Percentiles rank a stretch among this genome's conserved stretches.
Conservation (phyloP, 2,797 vertebrate genomes). For the Pseudotriccus pelzelni region DNA sequence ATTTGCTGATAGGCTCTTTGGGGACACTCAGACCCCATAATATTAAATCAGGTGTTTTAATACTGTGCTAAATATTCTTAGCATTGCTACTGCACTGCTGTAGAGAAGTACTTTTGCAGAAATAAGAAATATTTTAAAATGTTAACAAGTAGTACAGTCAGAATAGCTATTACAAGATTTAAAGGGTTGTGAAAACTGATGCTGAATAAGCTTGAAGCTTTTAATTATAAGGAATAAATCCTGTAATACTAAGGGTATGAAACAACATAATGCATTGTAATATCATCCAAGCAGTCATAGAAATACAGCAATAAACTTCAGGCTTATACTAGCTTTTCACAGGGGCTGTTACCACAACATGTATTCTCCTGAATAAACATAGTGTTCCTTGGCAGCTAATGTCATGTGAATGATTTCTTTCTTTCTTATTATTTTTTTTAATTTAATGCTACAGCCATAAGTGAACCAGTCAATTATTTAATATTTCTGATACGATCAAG, state of each 20-base stretch:
- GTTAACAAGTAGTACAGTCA: neutral
- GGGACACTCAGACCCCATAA: neutral
- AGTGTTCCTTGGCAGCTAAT: neutral
- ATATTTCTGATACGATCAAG: neutral
- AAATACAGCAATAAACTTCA: neutral
- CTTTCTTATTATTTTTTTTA: neutral
- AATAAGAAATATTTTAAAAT: conserved; percentile 9
- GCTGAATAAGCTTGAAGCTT: neutral
- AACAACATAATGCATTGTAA: neutral
- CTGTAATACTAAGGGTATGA: neutral
- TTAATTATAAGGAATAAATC: neutral
- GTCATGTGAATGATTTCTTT: neutral
- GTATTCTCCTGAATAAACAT: neutral
- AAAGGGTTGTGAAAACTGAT: conserved; percentile 28
- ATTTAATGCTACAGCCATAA: neutral
- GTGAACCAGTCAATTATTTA: neutral
- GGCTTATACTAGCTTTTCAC: neutral
- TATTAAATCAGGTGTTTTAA: neutral
- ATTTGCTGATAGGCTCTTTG: neutral
- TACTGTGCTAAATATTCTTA: neutral
- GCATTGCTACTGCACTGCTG: neutral
- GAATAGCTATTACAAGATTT: neutral
- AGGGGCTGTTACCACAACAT: neutral
- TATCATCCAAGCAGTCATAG: neutral
- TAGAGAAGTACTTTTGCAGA: neutral